Conservation (phyloP, 2,113 vertebrate genomes). For the Phylloscopus trochilus region DNA sequence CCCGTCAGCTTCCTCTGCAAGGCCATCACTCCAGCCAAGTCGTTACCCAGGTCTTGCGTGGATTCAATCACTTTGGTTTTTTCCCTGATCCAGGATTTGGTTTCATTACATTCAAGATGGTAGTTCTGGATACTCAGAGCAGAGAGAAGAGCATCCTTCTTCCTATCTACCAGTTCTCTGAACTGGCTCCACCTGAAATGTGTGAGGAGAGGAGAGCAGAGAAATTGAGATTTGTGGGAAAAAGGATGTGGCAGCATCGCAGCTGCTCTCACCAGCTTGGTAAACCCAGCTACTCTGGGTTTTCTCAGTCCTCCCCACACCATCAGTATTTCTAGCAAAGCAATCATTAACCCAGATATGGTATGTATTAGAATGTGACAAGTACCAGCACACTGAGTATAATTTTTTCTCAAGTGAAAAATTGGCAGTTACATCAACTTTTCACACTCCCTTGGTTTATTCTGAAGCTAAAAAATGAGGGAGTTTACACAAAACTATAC, state of each 20-base stretch:
- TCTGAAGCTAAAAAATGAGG: neutral
- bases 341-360: neutral
- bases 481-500: neutral
- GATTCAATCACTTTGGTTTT: slow-evolving; percentile 99
- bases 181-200: slow-evolving; percentile 93
- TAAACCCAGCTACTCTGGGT: neutral
- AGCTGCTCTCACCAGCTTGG: neutral
- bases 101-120: slow-evolving; percentile 98
- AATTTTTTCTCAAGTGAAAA: neutral
- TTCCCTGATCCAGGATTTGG: slow-evolving; percentile 98
- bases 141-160: slow-evolving; percentile 92
- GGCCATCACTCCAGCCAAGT: slow-evolving; percentile 96
- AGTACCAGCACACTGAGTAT: neutral
- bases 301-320: neutral
- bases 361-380: neutral
- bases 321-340: neutral
- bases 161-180: slow-evolving; percentile 94
- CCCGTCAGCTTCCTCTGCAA: slow-evolving; percentile 97
- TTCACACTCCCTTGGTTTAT: neutral
- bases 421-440: neutral
- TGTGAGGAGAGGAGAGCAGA: neutral
- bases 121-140: slow-evolving; percentile 98
- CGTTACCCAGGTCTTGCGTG: slow-evolving; percentile 96
- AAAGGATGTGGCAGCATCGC: neutral
- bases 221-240: neutral